Percentiles rank a stretch among this genome's conserved stretches.
These are phyloP conservation scores for Melopsittacus undulatus DNA, from an alignment of 2,797 vertebrate species.

Conservation along the genomic window DNA sequence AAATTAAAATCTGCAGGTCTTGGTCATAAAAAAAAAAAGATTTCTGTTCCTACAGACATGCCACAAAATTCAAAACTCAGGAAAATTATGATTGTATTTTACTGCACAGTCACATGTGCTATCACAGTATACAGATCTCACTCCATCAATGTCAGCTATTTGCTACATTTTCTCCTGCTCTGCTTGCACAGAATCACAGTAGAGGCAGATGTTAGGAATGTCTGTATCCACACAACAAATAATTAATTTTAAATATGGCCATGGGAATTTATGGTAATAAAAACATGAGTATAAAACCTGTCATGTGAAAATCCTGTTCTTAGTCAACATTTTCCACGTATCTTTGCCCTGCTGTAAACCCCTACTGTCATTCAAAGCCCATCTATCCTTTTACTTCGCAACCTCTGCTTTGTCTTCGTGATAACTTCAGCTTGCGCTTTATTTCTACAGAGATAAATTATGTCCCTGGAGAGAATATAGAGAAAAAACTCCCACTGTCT, in stretches of 20 bases:
- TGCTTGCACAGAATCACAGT: background rate
- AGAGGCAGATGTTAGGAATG: background rate
- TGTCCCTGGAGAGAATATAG: background rate
- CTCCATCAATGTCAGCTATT: background rate
- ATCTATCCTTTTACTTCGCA: background rate
- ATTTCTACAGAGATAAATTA: conserved; percentile 17
- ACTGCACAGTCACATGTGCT: background rate
- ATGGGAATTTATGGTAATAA: conserved; percentile 11
- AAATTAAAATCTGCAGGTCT: background rate
- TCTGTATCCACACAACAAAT: background rate
- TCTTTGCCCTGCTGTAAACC: conserved; percentile 6
- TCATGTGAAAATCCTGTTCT: conserved; percentile 14
- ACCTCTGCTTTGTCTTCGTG: background rate
- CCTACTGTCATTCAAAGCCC: background rate
- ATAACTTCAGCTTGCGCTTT: background rate
- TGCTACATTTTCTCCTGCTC: background rate
- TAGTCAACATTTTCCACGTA: background rate
- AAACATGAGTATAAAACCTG: background rate
- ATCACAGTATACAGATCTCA: background rate
- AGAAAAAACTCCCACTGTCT: conserved; percentile 30
- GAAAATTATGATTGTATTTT: background rate
- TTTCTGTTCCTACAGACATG: background rate
- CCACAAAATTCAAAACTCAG: background rate
- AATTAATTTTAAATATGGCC: background rate
- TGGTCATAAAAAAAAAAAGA: background rate